These are phyloP conservation scores for Parapristionchus giblindavisi DNA, from an alignment of 2,888 invertebrate genomes.

Conservation along the genomic window DNA sequence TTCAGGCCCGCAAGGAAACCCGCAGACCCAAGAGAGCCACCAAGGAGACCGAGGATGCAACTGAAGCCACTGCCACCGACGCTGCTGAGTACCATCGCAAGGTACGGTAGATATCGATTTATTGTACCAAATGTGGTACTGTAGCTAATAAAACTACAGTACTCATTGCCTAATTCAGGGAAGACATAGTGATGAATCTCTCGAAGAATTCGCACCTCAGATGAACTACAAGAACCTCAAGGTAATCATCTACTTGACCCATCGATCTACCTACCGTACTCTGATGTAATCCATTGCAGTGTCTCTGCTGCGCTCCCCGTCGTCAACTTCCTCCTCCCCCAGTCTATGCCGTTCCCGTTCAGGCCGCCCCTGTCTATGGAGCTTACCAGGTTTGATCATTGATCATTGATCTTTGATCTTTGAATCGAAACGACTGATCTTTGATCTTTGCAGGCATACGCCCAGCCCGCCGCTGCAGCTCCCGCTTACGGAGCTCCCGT, in stretches of 20 bases:
- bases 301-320: slow-evolving; percentile 37
- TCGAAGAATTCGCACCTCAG: slow-evolving; percentile 24
- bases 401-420: too few species aligned
- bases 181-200: neutral
- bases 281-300: slow-evolving; percentile 20
- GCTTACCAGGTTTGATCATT: neutral
- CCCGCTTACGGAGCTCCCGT: neutral
- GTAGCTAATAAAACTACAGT: neutral
- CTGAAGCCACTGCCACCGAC: neutral
- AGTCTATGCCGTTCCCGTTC: slow-evolving; percentile 11
- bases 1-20: slow-evolving; percentile 1
- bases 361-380: neutral
- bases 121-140: neutral
- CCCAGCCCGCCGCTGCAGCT: slow-evolving; percentile 10
- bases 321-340: slow-evolving; percentile 33
- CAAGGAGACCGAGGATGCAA: neutral
- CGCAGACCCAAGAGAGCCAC: slow-evolving; percentile 13
- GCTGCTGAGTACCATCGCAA: neutral
- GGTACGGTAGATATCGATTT: slow-evolving; percentile 14
- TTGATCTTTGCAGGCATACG: neutral
- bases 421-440: neutral
- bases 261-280: neutral
- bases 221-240: slow-evolving; percentile 36
- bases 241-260: neutral
- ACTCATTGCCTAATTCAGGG: neutral